phyloP scores from a whole-genome alignment of 2,113 vertebrate species.

The Balaeniceps rex region DNA sequence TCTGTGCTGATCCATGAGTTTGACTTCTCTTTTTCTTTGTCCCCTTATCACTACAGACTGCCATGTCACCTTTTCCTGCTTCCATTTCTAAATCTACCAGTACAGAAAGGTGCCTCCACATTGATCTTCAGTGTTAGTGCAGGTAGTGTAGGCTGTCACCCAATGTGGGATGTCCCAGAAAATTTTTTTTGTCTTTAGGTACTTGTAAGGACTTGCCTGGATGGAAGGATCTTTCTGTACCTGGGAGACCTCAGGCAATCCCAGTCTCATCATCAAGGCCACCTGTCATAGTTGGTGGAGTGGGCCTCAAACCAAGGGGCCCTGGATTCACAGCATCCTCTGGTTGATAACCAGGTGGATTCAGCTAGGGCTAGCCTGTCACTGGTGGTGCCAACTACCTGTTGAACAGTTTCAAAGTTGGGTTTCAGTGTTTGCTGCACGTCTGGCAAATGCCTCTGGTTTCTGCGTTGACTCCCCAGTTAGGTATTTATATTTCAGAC shows the following conservation, averaged over 20 bases:
- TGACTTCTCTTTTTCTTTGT: not conserved
- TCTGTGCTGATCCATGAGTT: not conserved
- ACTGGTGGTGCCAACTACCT: not conserved
- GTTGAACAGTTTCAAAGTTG: not conserved
- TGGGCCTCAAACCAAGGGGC: not conserved
- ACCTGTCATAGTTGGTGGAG: fast-evolving
- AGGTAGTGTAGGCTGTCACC: not conserved
- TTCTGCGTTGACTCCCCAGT: not conserved
- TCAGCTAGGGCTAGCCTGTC: not conserved
- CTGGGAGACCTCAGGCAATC: not conserved
- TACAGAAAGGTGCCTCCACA: not conserved
- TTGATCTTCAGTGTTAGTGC: not conserved
- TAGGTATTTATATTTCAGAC: not conserved
- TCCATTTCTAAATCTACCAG: not conserved
- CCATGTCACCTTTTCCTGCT: not conserved
- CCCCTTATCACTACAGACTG: not conserved
- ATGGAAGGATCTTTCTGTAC: not conserved
- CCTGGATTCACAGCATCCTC: not conserved
- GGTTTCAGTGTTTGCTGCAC: not conserved
- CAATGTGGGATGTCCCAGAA: not conserved
- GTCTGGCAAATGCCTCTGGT: not conserved
- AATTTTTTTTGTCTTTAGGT: not conserved
- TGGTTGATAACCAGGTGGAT: not conserved
- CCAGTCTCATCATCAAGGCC: not conserved
- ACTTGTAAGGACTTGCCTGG: not conserved